Base-by-base conservation (phyloP, 92 coral and sea anemone genomes). In the Parazoanthus darwini region DNA sequence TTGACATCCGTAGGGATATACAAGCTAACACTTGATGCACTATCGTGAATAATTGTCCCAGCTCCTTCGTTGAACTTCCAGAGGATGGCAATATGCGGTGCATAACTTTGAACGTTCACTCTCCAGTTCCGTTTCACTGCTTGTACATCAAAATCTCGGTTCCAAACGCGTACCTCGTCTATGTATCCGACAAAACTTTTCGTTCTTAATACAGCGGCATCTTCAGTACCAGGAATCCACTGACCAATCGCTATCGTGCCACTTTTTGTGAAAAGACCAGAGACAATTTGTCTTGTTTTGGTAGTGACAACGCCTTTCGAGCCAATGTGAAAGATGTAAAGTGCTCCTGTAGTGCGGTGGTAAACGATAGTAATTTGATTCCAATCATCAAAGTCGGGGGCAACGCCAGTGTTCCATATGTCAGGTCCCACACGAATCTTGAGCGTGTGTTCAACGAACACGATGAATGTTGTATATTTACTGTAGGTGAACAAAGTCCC, bases 81-180 rank as follows among this genome's bases (percentile, higher is more conserved):
- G 18, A 92, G 84, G 59, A 92, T 80, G 8, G 89, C 94, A 6
- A 92, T 85, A 72, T 90, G 68, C 38, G 81, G 39, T 6, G 92
- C 91, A 65, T 80, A 86, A 54, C 79, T 54, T 56, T 92, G 94
- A 29, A 92, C 93, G 54, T 92, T 92, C 29, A 50, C 77, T 43
- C 74, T 86, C 92, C 89, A 90, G n/a, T 88, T 88, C 35, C 82
- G 77, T 78, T 85, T 90, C n/a, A 92, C 82, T 36, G 85, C 91
- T 50, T 79, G 36, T 15, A 91, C 84, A 36, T 88, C 86, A 42
- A 92, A 74, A 66, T 89, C 90, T 48, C 89, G 84, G 71, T 92
- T 92, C 94, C 94, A 92, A 22, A 92, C 86, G 35, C 92, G 92
- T 38, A 92, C 90, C 74, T 92, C 94, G 70, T 92, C 94, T 66